These are phyloP conservation scores for Melanaphis sacchari DNA, from an alignment of 1,140 invertebrate genomes.

Conservation along the genomic window DNA sequence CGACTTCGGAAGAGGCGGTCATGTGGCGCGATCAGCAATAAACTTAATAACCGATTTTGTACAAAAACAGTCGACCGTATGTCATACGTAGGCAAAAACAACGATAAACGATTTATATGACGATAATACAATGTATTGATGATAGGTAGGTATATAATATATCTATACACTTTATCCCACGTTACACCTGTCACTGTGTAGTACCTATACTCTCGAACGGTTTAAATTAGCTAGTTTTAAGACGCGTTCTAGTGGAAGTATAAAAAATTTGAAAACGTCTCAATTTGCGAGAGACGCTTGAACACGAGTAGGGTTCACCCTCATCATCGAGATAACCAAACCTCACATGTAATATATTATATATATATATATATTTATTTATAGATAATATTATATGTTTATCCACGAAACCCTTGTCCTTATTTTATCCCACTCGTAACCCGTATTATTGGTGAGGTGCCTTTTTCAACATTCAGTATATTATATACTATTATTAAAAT, in stretches of 20 bases:
- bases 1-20: too few relatives aligned
- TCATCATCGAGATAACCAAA: neutral
- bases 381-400: constrained; percentile 15
- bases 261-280: neutral
- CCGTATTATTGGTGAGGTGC: neutral
- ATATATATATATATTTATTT: neutral
- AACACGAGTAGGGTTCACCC: constrained; percentile 32
- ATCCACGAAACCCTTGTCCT: constrained; percentile 26
- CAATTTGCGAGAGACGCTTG: constrained; percentile 27
- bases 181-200: neutral
- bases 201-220: neutral
- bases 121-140: neutral
- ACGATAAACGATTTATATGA: neutral
- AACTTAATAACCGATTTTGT: too few relatives aligned
- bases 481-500: constrained; percentile 1
- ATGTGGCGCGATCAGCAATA: too few relatives aligned
- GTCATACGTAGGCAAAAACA: neutral
- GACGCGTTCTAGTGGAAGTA: neutral
- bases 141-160: neutral
- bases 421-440: constrained; percentile 11
- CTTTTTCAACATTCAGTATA: neutral
- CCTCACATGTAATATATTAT: neutral
- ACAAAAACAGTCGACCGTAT: too few relatives aligned
- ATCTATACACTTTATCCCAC: neutral
- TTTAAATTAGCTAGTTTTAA: neutral